These are phyloP conservation scores for Myiothlypis chrysogaster DNA, from an alignment of 2,797 vertebrate genomes.

Conservation along the genomic window DNA sequence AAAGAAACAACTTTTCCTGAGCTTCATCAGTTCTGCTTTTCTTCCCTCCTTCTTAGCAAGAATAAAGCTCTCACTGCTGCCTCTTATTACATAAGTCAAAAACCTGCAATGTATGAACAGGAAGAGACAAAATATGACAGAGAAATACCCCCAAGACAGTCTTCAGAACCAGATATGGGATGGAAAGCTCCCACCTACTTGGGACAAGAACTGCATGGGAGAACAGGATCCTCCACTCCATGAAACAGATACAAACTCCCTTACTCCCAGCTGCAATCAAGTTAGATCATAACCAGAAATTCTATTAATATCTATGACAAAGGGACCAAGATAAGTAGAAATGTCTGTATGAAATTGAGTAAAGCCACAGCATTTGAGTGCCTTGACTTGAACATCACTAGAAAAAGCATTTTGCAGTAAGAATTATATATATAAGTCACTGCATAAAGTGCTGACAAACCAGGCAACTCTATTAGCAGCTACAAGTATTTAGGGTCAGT, in stretches of 20 bases:
- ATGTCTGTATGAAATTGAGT: neutral
- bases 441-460: neutral
- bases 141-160: neutral
- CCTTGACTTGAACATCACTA: neutral
- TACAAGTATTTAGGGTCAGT: neutral
- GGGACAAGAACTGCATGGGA: neutral
- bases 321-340: neutral
- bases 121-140: neutral
- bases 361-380: neutral
- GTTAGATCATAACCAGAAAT: neutral
- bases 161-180: neutral
- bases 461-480: neutral
- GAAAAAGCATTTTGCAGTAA: neutral
- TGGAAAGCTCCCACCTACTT: neutral
- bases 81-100: neutral
- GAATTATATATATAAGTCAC: neutral
- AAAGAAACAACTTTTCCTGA: neutral
- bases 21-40: neutral
- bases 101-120: neutral
- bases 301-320: neutral
- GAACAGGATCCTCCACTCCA: neutral
- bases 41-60: neutral
- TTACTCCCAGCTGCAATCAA: neutral
- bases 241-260: neutral
- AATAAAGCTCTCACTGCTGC: neutral